phyloP scores from a whole-genome alignment of 2,888 invertebrate species.

The Acronicta aceris region DNA sequence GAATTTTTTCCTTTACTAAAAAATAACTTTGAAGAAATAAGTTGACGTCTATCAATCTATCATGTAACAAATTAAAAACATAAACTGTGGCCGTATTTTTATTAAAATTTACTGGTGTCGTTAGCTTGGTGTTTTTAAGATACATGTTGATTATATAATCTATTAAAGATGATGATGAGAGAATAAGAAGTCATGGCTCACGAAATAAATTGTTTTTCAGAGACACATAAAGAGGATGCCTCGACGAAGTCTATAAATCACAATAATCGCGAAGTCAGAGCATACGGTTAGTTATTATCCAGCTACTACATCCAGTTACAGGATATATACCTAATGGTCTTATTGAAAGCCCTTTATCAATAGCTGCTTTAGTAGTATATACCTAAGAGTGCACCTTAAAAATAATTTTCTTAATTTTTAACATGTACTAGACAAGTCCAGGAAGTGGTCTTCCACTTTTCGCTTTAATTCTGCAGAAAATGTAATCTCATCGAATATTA shows the following conservation, averaged over 20 bases:
- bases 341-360: no score
- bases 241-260: conserved; percentile 10
- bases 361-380: no score
- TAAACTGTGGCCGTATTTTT: conserved; percentile 12
- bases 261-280: conserved; percentile 42
- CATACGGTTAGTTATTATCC: conserved; percentile 24
- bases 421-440: no score
- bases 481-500: background rate
- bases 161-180: no score
- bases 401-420: no score
- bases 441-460: background rate
- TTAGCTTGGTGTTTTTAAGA: conserved; percentile 1
- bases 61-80: no score
- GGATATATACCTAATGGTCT: no score
- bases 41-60: no score
- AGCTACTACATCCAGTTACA: no score
- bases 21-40: no score
- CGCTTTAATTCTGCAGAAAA: background rate
- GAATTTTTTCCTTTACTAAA: no score
- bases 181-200: conserved; percentile 4
- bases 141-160: background rate
- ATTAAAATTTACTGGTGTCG: conserved; percentile 33
- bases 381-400: no score
- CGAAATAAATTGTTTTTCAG: conserved; percentile 44
- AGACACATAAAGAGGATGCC: conserved; percentile 35